A percentile compares a stretch with the other conserved stretches of the same genome.
Evolutionary conservation across 2,113 vertebrate species (phyloP).

Genomic region (Sinocyclocheilus maitianheensis): DNA sequence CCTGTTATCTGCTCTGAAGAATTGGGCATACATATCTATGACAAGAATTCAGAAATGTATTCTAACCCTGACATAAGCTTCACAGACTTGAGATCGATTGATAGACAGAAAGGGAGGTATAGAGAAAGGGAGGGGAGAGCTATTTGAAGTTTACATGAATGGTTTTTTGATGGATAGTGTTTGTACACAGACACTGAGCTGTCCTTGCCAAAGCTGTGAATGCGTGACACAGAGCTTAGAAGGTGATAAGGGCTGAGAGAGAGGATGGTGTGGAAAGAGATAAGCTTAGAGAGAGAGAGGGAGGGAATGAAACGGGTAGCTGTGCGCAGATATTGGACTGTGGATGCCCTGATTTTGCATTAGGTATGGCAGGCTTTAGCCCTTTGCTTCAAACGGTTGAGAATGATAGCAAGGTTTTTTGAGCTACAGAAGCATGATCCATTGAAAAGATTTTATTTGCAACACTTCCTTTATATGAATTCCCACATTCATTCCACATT

Average conservation of each 20-base stretch:
- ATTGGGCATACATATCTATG: constrained; percentile 1
- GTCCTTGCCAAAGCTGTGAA: constrained; percentile 45
- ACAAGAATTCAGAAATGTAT: constrained; percentile 14
- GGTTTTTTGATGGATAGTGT: constrained; percentile 20
- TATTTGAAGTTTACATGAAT: constrained; percentile 32
- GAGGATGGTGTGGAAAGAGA: constrained; percentile 6
- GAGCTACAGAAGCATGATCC: neutral
- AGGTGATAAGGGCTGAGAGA: constrained; percentile 39
- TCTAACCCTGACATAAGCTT: constrained; percentile 3
- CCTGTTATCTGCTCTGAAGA: neutral
- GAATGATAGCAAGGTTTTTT: constrained; percentile 24
- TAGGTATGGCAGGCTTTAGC: constrained; percentile 26
- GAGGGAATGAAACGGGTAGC: constrained; percentile 25
- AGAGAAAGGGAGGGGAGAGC: neutral
- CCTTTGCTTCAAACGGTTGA: constrained; percentile 21
- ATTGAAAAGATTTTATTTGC: constrained; percentile 21
- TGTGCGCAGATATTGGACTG: constrained; percentile 3
- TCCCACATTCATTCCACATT: neutral
- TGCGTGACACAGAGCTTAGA: constrained; percentile 43
- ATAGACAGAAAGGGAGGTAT: constrained; percentile 10
- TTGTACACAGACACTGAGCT: constrained; percentile 42
- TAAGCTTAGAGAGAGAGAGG: neutral
- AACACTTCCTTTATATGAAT: neutral
- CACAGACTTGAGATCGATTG: constrained; percentile 5
- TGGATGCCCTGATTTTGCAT: constrained; percentile 29